Evolutionary conservation across 2,797 vertebrate genomes (phyloP).

Genomic region (Notolepis coatsorum): DNA sequence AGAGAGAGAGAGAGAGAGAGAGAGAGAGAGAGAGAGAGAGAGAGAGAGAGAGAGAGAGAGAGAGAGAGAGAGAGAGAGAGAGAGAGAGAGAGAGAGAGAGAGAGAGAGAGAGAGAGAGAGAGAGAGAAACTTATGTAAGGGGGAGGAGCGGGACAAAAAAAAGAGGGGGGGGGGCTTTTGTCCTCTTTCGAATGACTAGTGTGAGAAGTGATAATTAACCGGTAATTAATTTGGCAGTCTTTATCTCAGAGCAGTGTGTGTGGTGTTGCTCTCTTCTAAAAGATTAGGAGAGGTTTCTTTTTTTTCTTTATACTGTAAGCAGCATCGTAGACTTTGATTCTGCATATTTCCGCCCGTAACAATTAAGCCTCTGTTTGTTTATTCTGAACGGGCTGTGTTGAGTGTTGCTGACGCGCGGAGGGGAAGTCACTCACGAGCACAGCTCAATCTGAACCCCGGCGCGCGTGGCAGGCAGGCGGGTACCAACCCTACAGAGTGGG

Average conservation of each 20-base stretch:
- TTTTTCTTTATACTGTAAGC: no score
- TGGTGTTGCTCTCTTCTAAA: no score
- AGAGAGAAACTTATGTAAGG: slow-evolving; percentile 51
- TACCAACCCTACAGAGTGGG: no score
- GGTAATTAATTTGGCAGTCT: slow-evolving; percentile 80
- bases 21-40: slow-evolving; percentile 21
- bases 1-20: neutral
- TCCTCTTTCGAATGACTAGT: slow-evolving; percentile 67
- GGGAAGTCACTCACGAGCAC: slow-evolving; percentile 51
- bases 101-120: neutral
- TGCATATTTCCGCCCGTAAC: slow-evolving; percentile 70
- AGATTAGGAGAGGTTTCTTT: slow-evolving; percentile 71
- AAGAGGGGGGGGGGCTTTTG: slow-evolving; percentile 57
- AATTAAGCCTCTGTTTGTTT: slow-evolving; percentile 74
- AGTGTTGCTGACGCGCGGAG: slow-evolving; percentile 53
- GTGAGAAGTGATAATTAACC: slow-evolving; percentile 80
- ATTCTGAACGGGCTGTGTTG: slow-evolving; percentile 63
- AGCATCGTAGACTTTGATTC: slow-evolving; percentile 69
- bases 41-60: neutral
- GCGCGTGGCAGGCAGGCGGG: neutral
- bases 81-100: neutral
- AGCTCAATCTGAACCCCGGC: slow-evolving; percentile 24
- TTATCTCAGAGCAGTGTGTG: slow-evolving; percentile 78
- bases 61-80: slow-evolving; percentile 21
- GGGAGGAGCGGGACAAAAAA: slow-evolving; percentile 52